Evolutionary conservation across 2,113 vertebrate genomes (phyloP).

Genomic region (Physeter macrocephalus): DNA sequence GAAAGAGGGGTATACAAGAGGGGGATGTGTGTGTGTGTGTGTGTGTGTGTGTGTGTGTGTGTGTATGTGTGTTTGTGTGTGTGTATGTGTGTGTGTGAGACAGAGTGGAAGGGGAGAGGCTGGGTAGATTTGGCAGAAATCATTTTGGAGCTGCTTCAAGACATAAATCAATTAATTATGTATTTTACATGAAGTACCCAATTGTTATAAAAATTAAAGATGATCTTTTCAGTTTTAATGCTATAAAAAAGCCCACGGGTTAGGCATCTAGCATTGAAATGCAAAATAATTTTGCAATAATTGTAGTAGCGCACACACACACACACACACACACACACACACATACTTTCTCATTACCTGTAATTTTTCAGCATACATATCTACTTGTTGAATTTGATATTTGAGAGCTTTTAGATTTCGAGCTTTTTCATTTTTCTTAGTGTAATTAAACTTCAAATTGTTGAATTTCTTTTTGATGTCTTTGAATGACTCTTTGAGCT

Average conservation of each 20-base stretch:
- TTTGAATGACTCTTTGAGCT: constrained; percentile 90
- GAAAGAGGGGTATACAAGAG: not conserved
- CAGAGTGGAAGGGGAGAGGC: not conserved
- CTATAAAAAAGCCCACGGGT: not conserved
- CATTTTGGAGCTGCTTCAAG: not conserved
- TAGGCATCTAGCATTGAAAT: not conserved
- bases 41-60: not conserved
- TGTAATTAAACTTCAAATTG: constrained; percentile 91
- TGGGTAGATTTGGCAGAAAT: not conserved
- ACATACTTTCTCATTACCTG: constrained; percentile 77
- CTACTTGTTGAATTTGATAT: constrained; percentile 89
- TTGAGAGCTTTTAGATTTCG: constrained; percentile 86
- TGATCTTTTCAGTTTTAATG: not conserved
- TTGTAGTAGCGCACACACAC: not conserved
- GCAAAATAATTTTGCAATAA: constrained; percentile 3
- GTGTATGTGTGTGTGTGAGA: not conserved
- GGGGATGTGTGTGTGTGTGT: not conserved
- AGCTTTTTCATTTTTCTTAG: constrained; percentile 88
- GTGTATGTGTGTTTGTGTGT: too few relatives aligned
- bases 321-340: accelerated
- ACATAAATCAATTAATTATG: not conserved
- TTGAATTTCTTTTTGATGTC: constrained; percentile 93
- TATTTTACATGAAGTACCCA: not conserved
- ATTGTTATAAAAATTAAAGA: not conserved
- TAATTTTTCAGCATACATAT: constrained; percentile 84